Evolutionary conservation across 2,797 vertebrate genomes (phyloP).

Genomic region (Rhabdophis nuchalis): DNA sequence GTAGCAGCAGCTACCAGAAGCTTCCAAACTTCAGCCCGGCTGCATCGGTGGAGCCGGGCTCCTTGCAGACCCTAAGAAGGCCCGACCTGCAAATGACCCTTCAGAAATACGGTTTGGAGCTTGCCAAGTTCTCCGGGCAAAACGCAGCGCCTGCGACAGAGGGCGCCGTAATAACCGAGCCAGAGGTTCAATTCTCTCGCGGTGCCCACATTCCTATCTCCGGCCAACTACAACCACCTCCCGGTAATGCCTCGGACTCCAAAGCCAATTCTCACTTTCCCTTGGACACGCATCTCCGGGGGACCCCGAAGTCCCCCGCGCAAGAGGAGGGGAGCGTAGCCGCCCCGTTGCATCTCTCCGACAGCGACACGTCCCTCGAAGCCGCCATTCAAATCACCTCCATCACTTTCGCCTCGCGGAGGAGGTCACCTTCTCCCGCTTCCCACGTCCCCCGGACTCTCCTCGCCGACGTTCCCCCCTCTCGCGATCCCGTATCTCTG

Average conservation of each 20-base stretch:
- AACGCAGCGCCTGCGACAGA: slow-evolving; percentile 9
- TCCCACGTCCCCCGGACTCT: slow-evolving; percentile 12
- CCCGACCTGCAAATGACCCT: slow-evolving; percentile 23
- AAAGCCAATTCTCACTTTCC: slow-evolving; percentile 9
- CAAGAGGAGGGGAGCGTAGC: slow-evolving; percentile 33
- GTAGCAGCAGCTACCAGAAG: slow-evolving; percentile 21
- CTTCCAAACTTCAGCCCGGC: slow-evolving; percentile 24
- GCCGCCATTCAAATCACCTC: slow-evolving; percentile 63
- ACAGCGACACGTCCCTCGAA: slow-evolving; percentile 31
- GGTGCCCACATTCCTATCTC: slow-evolving; percentile 33
- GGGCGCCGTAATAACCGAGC: slow-evolving; percentile 22
- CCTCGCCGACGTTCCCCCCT: not conserved
- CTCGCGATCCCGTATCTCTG: slow-evolving; percentile 48
- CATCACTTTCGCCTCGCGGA: slow-evolving; percentile 72
- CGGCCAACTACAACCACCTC: slow-evolving; percentile 30
- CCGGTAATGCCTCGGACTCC: slow-evolving; percentile 12
- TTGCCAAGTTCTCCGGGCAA: slow-evolving; percentile 21
- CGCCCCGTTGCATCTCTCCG: slow-evolving; percentile 55
- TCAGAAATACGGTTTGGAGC: not conserved
- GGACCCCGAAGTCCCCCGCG: not conserved
- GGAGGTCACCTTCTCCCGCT: slow-evolving; percentile 57
- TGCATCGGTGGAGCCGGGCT: slow-evolving; percentile 31
- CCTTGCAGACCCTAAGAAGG: slow-evolving; percentile 1
- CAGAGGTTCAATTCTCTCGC: slow-evolving; percentile 6
- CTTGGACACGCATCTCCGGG: slow-evolving; percentile 38